phyloP scores from a whole-genome alignment of 1,140 invertebrate species.

The Lasioglossum baleicum region DNA sequence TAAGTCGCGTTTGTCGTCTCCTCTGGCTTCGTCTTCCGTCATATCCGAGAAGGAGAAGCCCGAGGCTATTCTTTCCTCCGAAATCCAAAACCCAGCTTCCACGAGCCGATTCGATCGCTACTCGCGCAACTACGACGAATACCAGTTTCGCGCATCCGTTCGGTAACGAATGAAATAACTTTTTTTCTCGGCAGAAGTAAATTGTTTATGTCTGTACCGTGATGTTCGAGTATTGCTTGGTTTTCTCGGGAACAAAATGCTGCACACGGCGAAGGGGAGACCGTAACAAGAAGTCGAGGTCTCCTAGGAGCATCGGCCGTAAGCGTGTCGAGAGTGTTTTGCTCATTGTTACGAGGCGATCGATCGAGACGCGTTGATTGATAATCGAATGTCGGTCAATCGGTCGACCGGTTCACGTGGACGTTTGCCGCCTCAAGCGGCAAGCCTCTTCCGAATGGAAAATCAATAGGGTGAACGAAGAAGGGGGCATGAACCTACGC shows the following conservation, averaged over 20 bases:
- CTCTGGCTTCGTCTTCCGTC: constrained; percentile 39
- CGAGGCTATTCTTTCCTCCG: constrained; percentile 69
- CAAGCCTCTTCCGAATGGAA: constrained; percentile 63
- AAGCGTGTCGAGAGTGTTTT: constrained; percentile 32
- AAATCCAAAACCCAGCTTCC: constrained; percentile 60
- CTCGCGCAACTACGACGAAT: no score
- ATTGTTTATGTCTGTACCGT: no score
- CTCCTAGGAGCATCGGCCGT: no score
- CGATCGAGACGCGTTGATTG: constrained; percentile 56
- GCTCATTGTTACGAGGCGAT: constrained; percentile 55
- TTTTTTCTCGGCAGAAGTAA: no score
- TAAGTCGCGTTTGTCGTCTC: constrained; percentile 50
- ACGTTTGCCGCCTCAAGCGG: constrained; percentile 66
- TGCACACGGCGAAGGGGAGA: no score
- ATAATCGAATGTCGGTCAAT: constrained; percentile 71
- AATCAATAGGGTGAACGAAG: constrained; percentile 69
- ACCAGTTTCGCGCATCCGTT: no score
- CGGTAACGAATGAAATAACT: no score
- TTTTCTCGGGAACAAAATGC: no score
- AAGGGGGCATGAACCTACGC: constrained; percentile 51
- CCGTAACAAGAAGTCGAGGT: no score
- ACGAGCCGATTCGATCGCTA: no score
- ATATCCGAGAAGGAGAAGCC: constrained; percentile 53
- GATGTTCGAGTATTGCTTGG: no score
- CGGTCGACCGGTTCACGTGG: constrained; percentile 64